Evolutionary conservation across 2,888 invertebrate species (phyloP).

Genomic region (Anaspis maculata): DNA sequence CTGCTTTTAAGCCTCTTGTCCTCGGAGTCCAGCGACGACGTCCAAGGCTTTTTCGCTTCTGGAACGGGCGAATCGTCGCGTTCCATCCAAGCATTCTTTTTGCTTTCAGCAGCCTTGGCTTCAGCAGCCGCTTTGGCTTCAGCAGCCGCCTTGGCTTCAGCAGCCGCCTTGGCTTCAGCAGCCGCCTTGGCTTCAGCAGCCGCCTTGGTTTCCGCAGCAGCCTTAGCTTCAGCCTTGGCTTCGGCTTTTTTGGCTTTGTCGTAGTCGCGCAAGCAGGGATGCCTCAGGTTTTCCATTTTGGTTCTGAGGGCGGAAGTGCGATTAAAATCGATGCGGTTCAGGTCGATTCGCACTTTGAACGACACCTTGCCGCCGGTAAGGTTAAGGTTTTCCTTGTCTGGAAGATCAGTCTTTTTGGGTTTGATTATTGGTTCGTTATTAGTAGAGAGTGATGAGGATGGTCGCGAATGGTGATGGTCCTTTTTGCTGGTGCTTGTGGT

Average conservation of each 20-base stretch:
- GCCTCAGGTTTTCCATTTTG: conserved; percentile 17
- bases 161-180: too few species aligned
- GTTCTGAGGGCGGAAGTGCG: conserved; percentile 22
- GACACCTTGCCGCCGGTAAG: conserved; percentile 7
- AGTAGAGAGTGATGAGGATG: conserved; percentile 13
- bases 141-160: too few species aligned
- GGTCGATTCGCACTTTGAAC: conserved; percentile 29
- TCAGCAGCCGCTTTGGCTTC: too few species aligned
- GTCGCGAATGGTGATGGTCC: not conserved
- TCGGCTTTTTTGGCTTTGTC: conserved; percentile 17
- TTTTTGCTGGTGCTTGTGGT: too few species aligned
- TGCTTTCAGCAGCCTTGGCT: too few species aligned
- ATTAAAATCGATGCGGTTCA: conserved; percentile 42
- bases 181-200: conserved; percentile 6
- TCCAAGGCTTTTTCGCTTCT: too few species aligned
- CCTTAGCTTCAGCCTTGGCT: conserved; percentile 19
- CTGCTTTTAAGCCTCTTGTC: too few species aligned
- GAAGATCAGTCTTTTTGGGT: conserved; percentile 42
- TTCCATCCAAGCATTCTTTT: too few species aligned
- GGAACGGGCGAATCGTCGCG: too few species aligned
- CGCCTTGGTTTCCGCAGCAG: conserved; percentile 4
- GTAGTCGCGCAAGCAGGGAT: conserved; percentile 17
- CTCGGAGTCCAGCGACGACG: conserved; percentile 5
- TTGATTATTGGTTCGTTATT: conserved; percentile 25
- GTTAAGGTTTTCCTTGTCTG: conserved; percentile 13